These are phyloP conservation scores for Dinoponera quadriceps DNA, from an alignment of 1,140 invertebrate genomes.

Conservation along the genomic window DNA sequence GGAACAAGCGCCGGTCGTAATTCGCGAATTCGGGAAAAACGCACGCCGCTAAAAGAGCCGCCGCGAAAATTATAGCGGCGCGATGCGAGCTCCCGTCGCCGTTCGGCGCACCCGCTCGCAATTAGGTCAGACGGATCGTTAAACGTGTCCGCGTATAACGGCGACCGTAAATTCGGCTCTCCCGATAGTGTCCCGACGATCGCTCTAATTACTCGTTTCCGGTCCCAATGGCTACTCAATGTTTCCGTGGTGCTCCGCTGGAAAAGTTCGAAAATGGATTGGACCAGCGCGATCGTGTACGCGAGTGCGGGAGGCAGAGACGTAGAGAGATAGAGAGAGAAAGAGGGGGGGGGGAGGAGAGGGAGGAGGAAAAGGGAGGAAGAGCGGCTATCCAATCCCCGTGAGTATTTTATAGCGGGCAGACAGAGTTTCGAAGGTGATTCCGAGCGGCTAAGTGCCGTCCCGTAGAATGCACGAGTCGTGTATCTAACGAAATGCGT, in stretches of 20 bases:
- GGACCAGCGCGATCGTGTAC: constrained; percentile 25
- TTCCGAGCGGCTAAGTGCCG: constrained; percentile 40
- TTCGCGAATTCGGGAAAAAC: constrained; percentile 66
- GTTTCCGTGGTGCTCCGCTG: constrained; percentile 40
- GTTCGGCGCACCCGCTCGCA: constrained; percentile 34
- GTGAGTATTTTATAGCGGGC: constrained; percentile 51
- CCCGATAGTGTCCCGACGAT: constrained; percentile 56
- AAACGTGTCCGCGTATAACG: constrained; percentile 58
- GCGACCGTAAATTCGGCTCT: constrained; percentile 63
- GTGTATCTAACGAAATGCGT: constrained; percentile 34
- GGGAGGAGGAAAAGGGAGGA: not conserved
- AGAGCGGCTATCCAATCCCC: constrained; percentile 45
- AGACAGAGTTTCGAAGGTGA: constrained; percentile 54
- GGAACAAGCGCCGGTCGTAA: constrained; percentile 55
- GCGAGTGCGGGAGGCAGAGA: not conserved
- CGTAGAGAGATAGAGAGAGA: too few relatives aligned
- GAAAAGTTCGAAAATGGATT: constrained; percentile 54
- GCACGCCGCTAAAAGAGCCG: constrained; percentile 35
- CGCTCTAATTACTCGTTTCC: constrained; percentile 70
- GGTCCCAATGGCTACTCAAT: constrained; percentile 46
- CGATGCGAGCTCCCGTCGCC: constrained; percentile 22
- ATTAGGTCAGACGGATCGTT: constrained; percentile 74
- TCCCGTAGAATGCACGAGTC: constrained; percentile 37
- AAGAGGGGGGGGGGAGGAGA: not conserved
- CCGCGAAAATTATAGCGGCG: constrained; percentile 36